phyloP scores from a whole-genome alignment of 2,888 invertebrate genomes.

The Ernsta delagoae region DNA sequence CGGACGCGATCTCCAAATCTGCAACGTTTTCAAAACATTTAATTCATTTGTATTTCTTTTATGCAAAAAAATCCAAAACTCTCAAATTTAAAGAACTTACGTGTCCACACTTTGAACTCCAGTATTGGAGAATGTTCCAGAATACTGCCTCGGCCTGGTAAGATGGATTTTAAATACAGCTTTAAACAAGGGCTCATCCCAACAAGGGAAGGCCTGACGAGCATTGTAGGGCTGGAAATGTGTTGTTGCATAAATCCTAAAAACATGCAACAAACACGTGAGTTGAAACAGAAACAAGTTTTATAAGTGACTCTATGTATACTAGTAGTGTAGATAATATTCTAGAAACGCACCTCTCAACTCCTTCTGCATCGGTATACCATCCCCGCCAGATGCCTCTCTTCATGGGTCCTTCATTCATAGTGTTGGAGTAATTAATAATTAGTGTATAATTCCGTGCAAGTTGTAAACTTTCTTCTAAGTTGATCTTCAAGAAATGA shows the following conservation, averaged over 20 bases:
- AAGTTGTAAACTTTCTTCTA: conserved; percentile 53
- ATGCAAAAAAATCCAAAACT: too few relatives aligned
- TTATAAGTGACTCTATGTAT: background rate
- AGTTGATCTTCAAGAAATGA: conserved; percentile 71
- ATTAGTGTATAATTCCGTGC: conserved; percentile 67
- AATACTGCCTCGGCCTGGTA: conserved; percentile 79
- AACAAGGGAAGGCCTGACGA: conserved; percentile 93
- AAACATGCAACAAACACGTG: conserved; percentile 32
- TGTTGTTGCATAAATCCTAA: conserved; percentile 84
- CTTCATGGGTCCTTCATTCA: conserved; percentile 80
- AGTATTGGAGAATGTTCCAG: conserved; percentile 86
- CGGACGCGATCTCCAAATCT: conserved; percentile 54
- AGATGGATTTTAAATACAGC: conserved; percentile 89
- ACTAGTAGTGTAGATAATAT: background rate
- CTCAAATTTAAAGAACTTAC: conserved; percentile 51
- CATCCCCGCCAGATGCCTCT: conserved; percentile 77
- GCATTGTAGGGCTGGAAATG: conserved; percentile 93
- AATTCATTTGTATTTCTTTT: too few relatives aligned
- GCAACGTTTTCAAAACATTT: conserved; percentile 38
- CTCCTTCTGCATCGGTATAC: conserved; percentile 64
- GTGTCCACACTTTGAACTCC: conserved; percentile 54
- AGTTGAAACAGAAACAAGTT: background rate
- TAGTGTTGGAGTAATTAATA: conserved; percentile 75
- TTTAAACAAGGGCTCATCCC: conserved; percentile 93
- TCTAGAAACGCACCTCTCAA: conserved; percentile 60